phyloP scores from a whole-genome alignment of 2,113 vertebrate species.

The Rhegmatorhina hoffmannsi region DNA sequence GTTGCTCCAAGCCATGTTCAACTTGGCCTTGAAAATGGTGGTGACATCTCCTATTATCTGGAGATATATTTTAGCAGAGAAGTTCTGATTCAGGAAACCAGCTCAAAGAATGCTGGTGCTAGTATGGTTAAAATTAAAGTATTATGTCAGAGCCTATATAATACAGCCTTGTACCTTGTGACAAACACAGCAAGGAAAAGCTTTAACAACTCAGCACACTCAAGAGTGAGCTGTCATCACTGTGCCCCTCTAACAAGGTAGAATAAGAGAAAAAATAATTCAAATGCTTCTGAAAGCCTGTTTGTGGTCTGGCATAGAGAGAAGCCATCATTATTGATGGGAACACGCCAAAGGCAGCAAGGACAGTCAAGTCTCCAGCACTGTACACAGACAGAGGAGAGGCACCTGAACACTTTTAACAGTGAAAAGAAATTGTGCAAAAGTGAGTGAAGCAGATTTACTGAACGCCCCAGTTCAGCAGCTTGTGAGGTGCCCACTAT shows the following conservation, averaged over 20 bases:
- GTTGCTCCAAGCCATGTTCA: background rate
- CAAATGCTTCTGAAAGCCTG: background rate
- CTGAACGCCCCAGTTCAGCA: background rate
- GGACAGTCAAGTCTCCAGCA: background rate
- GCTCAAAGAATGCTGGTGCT: background rate
- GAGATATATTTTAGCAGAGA: background rate
- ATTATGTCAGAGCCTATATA: background rate
- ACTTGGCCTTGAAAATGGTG: background rate
- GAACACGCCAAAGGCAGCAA: background rate
- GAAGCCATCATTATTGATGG: background rate
- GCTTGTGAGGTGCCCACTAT: background rate
- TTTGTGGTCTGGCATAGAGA: background rate
- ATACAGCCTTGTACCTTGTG: background rate
- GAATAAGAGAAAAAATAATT: background rate
- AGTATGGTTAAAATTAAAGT: background rate
- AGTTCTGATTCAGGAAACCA: background rate
- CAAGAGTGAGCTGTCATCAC: background rate
- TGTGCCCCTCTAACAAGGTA: background rate
- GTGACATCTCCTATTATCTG: background rate
- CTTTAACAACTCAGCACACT: background rate
- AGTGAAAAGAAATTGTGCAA: background rate
- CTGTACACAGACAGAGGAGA: background rate
- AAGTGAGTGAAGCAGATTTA: background rate
- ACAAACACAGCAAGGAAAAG: background rate
- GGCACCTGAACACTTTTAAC: background rate